Base-by-base conservation (phyloP, 2,113 vertebrate genomes). In the Chamaea fasciata region DNA sequence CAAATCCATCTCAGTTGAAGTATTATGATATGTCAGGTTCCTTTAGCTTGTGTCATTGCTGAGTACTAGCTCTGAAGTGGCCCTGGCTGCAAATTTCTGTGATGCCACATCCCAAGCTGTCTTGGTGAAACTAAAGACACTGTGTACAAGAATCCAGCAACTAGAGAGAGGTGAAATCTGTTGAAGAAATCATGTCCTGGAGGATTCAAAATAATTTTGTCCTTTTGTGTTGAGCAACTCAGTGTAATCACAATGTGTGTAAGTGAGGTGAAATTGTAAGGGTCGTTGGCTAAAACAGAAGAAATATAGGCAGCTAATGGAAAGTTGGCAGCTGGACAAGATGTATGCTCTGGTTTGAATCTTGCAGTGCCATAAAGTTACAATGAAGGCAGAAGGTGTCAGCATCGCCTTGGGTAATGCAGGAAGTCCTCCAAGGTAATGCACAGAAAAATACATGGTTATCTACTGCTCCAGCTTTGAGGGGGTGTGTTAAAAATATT, bases 311-410 rank as follows among this genome's bases (percentile, higher is more conserved):
- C 73, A 93, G 88, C 68, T 86, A 96, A 92, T 84, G 86, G 76
- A 86, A 94, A 93, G 31, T 21, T 93, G 88, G 69, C 69, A 87
- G 44, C n/a, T 67, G 55, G 42, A 95, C 84, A 94, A 90, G 67
- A 56, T 60, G 42, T 17, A 20, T 31, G 12, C n/a, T 92, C 70
- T 88, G 69, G 23, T 90, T 92, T 93, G 85, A 88, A 79, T 59
- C 44, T 89, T 64, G 33, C 8, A 44, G 57, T 78, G 28, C 37
- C 41, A 3, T 79, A 78, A 79, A 83, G 68, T 68, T 64, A 60
- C 5, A 6, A 22, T 5, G 73, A 87, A 84, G 88, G 88, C 90
- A 87, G 83, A 68, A 94, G 57, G 90, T 93, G 92, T 93, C 86
- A 92, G 73, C 62, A 68, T 31, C 0, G 3, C 52, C 33, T 60